These are phyloP conservation scores for Folsomia candida DNA, from an alignment of 2,888 invertebrate genomes.

Conservation along the genomic window DNA sequence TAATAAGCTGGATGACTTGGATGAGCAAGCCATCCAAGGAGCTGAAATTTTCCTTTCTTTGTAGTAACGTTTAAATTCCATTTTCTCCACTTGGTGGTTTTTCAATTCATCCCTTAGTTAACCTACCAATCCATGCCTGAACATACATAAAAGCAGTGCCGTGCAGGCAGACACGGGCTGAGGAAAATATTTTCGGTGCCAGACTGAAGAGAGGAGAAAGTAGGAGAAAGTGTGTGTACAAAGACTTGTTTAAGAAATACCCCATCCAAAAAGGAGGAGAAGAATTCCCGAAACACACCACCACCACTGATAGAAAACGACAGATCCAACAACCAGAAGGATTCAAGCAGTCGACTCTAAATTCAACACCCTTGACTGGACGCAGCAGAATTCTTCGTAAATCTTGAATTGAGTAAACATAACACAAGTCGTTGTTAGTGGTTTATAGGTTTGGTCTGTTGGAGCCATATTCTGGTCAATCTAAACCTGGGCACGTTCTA, in stretches of 20 bases:
- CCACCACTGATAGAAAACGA: neutral
- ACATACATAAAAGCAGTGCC: neutral
- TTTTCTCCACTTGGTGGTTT: neutral
- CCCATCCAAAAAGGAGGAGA: too few species aligned
- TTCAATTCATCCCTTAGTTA: neutral
- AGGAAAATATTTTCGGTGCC: neutral
- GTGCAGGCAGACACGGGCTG: too few species aligned
- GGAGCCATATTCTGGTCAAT: neutral
- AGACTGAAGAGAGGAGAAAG: neutral
- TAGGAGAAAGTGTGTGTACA: neutral
- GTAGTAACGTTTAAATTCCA: neutral
- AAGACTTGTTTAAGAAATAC: neutral
- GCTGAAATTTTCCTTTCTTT: neutral
- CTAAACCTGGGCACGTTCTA: constrained; percentile 1
- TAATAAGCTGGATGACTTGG: neutral
- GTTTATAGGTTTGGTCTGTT: neutral
- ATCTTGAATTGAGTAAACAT: constrained; percentile 3
- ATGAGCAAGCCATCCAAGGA: neutral
- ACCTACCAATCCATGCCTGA: neutral
- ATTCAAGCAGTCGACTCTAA: neutral
- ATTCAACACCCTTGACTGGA: neutral
- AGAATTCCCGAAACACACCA: neutral
- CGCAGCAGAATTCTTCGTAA: neutral
- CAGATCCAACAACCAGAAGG: neutral
- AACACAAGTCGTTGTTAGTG: neutral